phyloP scores from a whole-genome alignment of 2,888 invertebrate species.

The Pocota personata region DNA sequence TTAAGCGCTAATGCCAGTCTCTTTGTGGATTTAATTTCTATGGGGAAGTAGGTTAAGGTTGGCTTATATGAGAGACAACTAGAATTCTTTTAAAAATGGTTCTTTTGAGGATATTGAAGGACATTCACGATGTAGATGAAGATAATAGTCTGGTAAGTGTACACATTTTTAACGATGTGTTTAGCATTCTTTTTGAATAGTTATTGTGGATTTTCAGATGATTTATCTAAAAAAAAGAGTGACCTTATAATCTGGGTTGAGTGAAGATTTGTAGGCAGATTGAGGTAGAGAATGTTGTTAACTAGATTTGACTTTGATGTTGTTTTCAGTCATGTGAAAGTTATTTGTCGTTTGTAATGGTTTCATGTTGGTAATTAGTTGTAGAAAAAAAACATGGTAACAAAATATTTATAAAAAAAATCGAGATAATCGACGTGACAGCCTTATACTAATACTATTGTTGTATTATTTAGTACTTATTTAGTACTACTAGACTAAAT shows the following conservation, averaged over 20 bases:
- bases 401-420: too few species aligned
- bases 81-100: neutral
- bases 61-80: neutral
- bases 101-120: neutral
- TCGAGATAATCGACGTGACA: too few species aligned
- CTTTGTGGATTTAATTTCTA: conserved; percentile 11
- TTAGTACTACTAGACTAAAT: too few species aligned
- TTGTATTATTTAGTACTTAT: too few species aligned
- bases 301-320: too few species aligned
- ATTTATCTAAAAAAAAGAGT: neutral
- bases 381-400: too few species aligned
- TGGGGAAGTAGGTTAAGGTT: conserved; percentile 45
- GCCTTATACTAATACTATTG: too few species aligned
- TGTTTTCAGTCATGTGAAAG: too few species aligned
- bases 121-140: neutral
- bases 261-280: too few species aligned
- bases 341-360: too few species aligned
- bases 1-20: conserved; percentile 17
- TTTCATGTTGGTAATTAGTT: too few species aligned
- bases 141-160: neutral
- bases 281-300: too few species aligned
- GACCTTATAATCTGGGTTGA: neutral
- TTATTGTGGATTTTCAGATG: neutral
- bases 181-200: neutral
- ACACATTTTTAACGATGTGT: neutral